phyloP scores from a whole-genome alignment of 2,113 vertebrate species.

The Siphamia tubifer region DNA sequence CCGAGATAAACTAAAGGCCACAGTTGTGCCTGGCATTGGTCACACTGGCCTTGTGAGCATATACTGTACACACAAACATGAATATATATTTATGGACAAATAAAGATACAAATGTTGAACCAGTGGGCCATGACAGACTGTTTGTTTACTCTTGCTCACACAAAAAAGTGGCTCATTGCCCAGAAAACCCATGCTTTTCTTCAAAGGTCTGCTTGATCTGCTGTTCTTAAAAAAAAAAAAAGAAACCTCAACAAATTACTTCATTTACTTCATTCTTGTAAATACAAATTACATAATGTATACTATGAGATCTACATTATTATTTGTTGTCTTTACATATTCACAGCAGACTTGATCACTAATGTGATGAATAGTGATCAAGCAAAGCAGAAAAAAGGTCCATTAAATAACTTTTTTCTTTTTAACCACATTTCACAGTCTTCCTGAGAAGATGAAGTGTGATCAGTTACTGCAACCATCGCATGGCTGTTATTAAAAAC shows the following conservation, averaged over 20 bases:
- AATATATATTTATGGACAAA: slow-evolving; percentile 29
- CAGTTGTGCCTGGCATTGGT: neutral
- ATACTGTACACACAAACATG: neutral
- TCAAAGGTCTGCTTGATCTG: too few species aligned
- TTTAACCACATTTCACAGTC: neutral
- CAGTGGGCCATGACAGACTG: slow-evolving; percentile 47
- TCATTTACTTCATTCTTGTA: too few species aligned
- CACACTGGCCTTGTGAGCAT: neutral
- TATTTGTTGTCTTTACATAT: too few species aligned
- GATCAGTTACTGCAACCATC: neutral
- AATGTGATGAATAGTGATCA: too few species aligned
- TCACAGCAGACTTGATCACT: too few species aligned
- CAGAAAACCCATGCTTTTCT: neutral
- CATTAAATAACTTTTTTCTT: too few species aligned
- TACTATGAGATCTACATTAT: too few species aligned
- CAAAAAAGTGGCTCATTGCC: slow-evolving; percentile 41
- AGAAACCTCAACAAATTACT: too few species aligned
- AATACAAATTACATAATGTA: too few species aligned
- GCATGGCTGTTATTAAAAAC: neutral
- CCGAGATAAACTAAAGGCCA: slow-evolving; percentile 37
- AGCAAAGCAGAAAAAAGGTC: neutral
- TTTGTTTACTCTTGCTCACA: slow-evolving; percentile 16
- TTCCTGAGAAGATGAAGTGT: neutral
- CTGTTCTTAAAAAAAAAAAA: too few species aligned
- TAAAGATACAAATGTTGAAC: slow-evolving; percentile 40